phyloP scores from a whole-genome alignment of 2,113 vertebrate genomes.

The Prinia subflava region DNA sequence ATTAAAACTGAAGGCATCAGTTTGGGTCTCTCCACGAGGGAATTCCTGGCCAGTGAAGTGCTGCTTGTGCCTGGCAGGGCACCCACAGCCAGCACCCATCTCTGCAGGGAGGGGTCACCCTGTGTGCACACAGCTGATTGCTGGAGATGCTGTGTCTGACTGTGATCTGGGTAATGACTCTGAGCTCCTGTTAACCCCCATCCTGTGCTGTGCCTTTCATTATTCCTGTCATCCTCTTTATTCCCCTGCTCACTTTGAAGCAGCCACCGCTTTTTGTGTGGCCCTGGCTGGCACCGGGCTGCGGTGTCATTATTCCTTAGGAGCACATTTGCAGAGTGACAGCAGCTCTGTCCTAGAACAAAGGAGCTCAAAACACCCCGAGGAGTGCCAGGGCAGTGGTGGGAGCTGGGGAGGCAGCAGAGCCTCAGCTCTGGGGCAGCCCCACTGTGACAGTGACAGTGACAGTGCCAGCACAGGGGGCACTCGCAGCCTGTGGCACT shows the following conservation, averaged over 20 bases:
- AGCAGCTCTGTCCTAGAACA: neutral
- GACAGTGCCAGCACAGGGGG: neutral
- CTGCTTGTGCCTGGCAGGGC: neutral
- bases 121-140: neutral
- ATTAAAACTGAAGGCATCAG: too few species aligned
- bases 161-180: conserved; percentile 60
- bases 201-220: neutral
- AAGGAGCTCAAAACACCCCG: neutral
- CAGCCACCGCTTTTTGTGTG: rapidly evolving
- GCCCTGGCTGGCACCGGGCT: neutral
- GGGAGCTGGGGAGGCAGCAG: neutral
- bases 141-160: neutral
- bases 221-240: neutral
- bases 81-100: neutral
- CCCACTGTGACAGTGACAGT: neutral
- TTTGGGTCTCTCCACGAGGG: too few species aligned
- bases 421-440: neutral
- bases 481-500: rapidly evolving
- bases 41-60: too few species aligned
- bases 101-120: neutral
- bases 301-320: rapidly evolving
- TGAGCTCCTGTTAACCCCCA: neutral
- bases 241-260: conserved; percentile 45
- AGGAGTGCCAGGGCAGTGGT: neutral
- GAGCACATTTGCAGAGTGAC: neutral